Percentiles rank a stretch among this genome's conserved stretches.
phyloP scores from a whole-genome alignment of 2,113 vertebrate species.

The Myrmecobius fasciatus region DNA sequence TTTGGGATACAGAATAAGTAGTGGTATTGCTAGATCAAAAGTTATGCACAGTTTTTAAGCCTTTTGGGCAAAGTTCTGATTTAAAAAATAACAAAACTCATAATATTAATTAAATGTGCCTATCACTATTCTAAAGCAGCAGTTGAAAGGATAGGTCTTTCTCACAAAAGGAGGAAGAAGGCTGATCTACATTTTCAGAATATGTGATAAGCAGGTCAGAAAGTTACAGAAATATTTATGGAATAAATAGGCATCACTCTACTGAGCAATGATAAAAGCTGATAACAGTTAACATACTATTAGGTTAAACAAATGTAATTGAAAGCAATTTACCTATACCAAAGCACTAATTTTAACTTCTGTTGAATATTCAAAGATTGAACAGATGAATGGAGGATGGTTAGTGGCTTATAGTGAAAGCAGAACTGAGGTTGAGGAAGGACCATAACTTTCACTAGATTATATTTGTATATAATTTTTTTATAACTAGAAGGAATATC shows the following conservation, averaged over 20 bases:
- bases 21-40: too few species aligned
- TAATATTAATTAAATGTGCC: neutral
- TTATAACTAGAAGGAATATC: neutral
- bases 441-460: neutral
- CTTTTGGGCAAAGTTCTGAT: too few species aligned
- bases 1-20: too few species aligned
- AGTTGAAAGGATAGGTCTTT: neutral
- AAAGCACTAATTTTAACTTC: neutral
- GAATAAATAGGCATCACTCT: neutral
- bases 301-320: neutral
- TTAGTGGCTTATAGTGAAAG: neutral
- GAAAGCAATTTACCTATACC: neutral
- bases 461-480: too few species aligned
- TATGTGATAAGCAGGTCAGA: neutral
- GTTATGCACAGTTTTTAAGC: too few species aligned
- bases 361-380: neutral
- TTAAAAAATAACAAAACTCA: neutral
- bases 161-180: neutral
- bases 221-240: neutral
- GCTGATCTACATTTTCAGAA: neutral
- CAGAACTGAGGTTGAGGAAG: neutral
- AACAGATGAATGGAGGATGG: neutral
- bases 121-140: neutral
- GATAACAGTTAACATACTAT: neutral
- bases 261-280: neutral